Evolutionary conservation across 1,140 invertebrate species (phyloP).

Genomic region (Solenopsis fugax): DNA sequence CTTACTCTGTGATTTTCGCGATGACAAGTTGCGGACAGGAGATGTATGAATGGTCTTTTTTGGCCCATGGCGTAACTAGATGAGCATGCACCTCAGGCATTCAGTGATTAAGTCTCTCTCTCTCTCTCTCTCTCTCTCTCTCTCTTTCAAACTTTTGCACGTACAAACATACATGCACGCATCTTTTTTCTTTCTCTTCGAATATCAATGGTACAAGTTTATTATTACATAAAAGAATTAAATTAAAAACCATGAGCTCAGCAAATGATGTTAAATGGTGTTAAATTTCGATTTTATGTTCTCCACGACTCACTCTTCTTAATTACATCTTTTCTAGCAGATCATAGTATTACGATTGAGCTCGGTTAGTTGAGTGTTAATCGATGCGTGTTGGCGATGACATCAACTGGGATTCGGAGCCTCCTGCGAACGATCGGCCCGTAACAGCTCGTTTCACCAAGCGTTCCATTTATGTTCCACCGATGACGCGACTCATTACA

Average conservation of each 20-base stretch:
- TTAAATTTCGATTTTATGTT: neutral
- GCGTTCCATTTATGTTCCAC: slow-evolving; percentile 73
- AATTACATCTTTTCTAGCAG: neutral
- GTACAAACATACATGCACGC: neutral
- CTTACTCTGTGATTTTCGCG: slow-evolving; percentile 28
- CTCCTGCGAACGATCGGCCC: slow-evolving; percentile 39
- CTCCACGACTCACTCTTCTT: no score
- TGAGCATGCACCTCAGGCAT: slow-evolving; percentile 3
- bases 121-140: neutral
- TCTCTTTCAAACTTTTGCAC: neutral
- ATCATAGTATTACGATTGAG: neutral
- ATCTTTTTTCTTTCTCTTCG: neutral
- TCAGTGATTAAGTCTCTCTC: slow-evolving; percentile 9
- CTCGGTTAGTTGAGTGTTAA: slow-evolving; percentile 21
- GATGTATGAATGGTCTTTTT: slow-evolving; percentile 24
- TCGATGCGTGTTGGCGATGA: slow-evolving; percentile 28
- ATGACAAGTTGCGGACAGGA: slow-evolving; percentile 24
- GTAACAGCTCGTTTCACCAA: slow-evolving; percentile 67
- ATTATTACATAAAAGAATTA: slow-evolving; percentile 3
- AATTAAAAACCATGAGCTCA: slow-evolving; percentile 1
- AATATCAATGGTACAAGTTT: neutral
- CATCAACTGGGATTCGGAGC: slow-evolving; percentile 44
- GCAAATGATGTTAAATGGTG: neutral
- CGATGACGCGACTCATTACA: slow-evolving; percentile 76
- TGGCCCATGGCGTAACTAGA: slow-evolving; percentile 16